A percentile compares a stretch with the other conserved stretches of the same genome.
phyloP scores from a whole-genome alignment of 2,113 vertebrate species.

The Regulus satrapa region DNA sequence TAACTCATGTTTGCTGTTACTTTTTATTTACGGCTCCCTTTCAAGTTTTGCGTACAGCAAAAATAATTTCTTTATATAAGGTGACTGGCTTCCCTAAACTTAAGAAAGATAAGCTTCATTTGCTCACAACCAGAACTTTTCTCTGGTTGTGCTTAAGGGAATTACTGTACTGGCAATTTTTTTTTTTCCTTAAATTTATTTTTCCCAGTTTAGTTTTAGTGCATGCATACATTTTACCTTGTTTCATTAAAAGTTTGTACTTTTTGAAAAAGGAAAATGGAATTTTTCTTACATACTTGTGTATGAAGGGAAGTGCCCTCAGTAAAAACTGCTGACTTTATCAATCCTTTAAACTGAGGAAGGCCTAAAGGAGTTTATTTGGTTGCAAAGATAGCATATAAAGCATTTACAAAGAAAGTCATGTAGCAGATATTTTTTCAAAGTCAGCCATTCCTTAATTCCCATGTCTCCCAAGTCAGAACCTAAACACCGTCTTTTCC shows the following conservation, averaged over 20 bases:
- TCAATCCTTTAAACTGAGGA: background rate
- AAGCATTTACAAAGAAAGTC: too few relatives aligned
- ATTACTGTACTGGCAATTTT: background rate
- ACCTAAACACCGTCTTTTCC: conserved; percentile 3
- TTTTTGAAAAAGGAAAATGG: background rate
- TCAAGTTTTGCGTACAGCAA: background rate
- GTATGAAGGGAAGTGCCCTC: background rate
- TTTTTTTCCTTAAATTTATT: background rate
- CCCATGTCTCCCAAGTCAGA: background rate
- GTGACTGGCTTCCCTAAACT: background rate
- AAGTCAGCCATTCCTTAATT: conserved; percentile 34
- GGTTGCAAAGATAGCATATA: background rate
- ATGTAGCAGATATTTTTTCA: background rate
- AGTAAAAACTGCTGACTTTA: background rate
- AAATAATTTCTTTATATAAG: background rate
- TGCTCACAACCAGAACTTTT: background rate
- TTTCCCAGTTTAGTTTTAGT: background rate
- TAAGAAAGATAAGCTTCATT: background rate
- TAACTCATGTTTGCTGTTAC: background rate
- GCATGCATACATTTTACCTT: background rate
- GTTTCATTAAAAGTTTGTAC: background rate
- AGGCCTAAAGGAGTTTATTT: background rate
- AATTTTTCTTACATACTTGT: background rate
- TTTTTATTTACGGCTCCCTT: background rate
- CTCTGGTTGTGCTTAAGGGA: background rate